Percentiles rank a stretch among this genome's conserved stretches.
phyloP scores from a whole-genome alignment of 1,140 invertebrate species.

The Heliconius congener region DNA sequence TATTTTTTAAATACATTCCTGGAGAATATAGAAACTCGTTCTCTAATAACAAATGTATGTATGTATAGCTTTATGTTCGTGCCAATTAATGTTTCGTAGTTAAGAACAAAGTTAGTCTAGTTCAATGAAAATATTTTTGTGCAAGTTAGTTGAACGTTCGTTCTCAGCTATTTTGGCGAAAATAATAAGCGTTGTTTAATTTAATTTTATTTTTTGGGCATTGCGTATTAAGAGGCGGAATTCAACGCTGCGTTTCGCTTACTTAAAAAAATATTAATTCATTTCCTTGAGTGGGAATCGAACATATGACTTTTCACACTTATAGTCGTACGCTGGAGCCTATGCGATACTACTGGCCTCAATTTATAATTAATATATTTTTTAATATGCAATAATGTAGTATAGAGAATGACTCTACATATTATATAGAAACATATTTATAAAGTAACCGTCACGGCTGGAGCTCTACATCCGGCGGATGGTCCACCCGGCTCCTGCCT shows the following conservation, averaged over 20 bases:
- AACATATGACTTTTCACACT: no score
- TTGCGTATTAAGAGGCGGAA: no score
- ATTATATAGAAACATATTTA: conserved; percentile 18
- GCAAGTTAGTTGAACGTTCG: conserved; percentile 2
- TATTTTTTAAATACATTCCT: conserved; percentile 48
- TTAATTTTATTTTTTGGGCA: neutral
- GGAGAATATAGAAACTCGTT: conserved; percentile 40
- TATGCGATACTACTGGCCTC: no score
- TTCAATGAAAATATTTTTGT: conserved; percentile 9
- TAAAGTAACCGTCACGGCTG: conserved; percentile 44
- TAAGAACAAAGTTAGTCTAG: conserved; percentile 28
- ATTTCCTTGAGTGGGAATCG: no score
- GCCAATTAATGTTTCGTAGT: conserved; percentile 43
- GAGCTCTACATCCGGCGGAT: conserved; percentile 56
- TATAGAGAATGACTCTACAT: neutral
- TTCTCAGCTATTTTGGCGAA: neutral
- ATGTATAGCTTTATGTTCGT: conserved; percentile 29
- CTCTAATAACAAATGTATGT: conserved; percentile 47
- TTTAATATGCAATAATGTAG: neutral
- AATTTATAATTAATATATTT: neutral
- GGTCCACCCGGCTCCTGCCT: conserved; percentile 25
- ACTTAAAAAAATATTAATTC: no score
- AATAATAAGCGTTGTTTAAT: neutral
- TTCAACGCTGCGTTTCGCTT: no score
- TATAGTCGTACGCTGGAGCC: no score